Evolutionary conservation across 2,888 invertebrate species (phyloP), one percentile per base, ranked within the genome.

Genomic region (Heteromurus nitidus): DNA sequence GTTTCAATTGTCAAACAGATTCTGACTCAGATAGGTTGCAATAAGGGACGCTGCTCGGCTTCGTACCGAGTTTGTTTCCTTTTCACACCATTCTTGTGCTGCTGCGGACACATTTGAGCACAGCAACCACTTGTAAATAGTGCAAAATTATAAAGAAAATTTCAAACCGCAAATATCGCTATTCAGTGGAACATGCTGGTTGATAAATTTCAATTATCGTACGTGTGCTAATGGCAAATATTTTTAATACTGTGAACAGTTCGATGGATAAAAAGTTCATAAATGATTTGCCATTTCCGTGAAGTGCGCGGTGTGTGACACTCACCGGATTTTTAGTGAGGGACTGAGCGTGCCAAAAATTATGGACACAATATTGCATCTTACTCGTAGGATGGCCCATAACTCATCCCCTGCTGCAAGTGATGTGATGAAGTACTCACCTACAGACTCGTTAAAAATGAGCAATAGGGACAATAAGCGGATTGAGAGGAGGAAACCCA

Each of bases 1-100:
- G 84, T 84, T 84, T 82, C 82, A 82, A 84, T 82, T 82, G 77
- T 77, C 82, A 73, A 77, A 55, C 74, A 81, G 84, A 84, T 84
- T 84, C 82, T 81, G 84, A 70, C 73, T 60, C 65, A 80, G 82
- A 84, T 82, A 82, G 80, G 58, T 76, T 72, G 76, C 64, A 70
- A 70, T 53, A 74, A 64, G 70, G 80, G 80, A 80, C 73, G 72
- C 73, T 80, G 80, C 80, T 80, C 80, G 73, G 80, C 80, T 67
- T 55, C 42, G 42, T 55, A 60, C 80, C 73, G 73, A 80, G 80
- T 65, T 67, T 58, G 73, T 80, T 80, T 67, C 80, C 73, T 42
- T 64, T 60, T 62, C 18, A 42, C 20, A 22, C 1, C 9, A 24
- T 24, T 65, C 20, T 44, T 11, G 44, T n/a, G n/a, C n/a, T n/a